These are phyloP conservation scores for Neodiprion fabricii DNA, from an alignment of 1,140 invertebrate genomes.

Conservation along the genomic window DNA sequence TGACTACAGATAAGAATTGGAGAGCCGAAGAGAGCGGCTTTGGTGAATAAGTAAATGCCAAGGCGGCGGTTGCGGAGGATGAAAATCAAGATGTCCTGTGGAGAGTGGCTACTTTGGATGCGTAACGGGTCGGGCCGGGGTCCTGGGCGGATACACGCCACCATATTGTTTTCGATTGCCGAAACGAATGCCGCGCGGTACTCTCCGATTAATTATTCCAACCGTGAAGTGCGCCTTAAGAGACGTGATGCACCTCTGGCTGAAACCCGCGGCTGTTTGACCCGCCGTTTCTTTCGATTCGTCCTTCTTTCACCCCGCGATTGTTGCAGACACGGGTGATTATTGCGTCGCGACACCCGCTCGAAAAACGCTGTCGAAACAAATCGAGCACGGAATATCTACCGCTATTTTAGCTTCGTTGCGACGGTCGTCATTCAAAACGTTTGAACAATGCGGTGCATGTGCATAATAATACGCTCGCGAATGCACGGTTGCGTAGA, in stretches of 20 bases:
- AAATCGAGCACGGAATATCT: neutral
- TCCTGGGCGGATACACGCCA: slow-evolving; percentile 1
- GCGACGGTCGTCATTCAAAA: neutral
- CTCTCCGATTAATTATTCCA: neutral
- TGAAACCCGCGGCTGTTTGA: neutral
- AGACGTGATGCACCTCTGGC: slow-evolving; percentile 1
- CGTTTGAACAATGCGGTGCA: neutral
- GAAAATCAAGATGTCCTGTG: neutral
- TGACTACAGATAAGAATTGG: too few species aligned
- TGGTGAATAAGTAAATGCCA: too few species aligned
- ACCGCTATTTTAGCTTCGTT: neutral
- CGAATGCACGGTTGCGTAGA: too few species aligned
- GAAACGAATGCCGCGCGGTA: neutral
- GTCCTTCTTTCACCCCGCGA: neutral
- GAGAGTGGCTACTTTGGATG: neutral
- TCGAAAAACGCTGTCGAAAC: too few species aligned
- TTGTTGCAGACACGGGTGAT: too few species aligned
- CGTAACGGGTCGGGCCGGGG: neutral
- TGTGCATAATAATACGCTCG: neutral
- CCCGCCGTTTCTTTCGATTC: neutral
- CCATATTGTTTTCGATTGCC: slow-evolving; percentile 7
- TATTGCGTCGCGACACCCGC: too few species aligned
- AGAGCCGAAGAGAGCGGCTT: too few species aligned
- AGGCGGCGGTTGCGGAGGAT: neutral
- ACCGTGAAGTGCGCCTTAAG: neutral